Evolutionary conservation across 2,113 vertebrate species (phyloP).

Genomic region (Pleuronectes platessa): DNA sequence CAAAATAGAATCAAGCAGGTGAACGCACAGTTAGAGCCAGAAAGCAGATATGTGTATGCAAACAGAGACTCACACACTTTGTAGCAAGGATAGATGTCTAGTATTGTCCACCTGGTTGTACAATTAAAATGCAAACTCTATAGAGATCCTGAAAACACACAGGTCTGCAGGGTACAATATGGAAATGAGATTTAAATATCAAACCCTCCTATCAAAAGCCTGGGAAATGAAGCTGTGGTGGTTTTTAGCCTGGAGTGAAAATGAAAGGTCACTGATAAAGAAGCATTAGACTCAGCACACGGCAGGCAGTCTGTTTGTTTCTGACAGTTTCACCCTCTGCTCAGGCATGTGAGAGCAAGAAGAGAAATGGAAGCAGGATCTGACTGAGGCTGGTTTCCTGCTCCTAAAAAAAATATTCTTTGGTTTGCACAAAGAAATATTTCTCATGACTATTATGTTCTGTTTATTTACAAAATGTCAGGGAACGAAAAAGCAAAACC

Average conservation of each 20-base stretch:
- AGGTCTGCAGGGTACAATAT: constrained; percentile 8
- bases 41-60: not conserved
- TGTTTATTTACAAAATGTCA: too few relatives aligned
- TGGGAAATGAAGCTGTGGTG: not conserved
- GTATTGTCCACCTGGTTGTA: too few relatives aligned
- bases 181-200: constrained; percentile 29
- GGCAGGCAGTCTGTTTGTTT: not conserved
- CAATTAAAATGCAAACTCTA: not conserved
- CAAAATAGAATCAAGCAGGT: too few relatives aligned
- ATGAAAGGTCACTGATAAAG: constrained; percentile 20
- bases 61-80: not conserved
- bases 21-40: too few relatives aligned
- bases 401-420: too few relatives aligned
- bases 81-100: too few relatives aligned
- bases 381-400: too few relatives aligned
- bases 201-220: not conserved
- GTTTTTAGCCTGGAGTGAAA: not conserved
- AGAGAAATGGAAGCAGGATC: not conserved
- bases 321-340: not conserved
- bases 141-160: not conserved
- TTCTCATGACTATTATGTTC: too few relatives aligned
- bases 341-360: not conserved
- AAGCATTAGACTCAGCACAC: not conserved
- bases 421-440: too few relatives aligned
- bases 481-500: too few relatives aligned